Conservation (phyloP, 2,888 invertebrate genomes). For the Andrena chrysosceles region DNA sequence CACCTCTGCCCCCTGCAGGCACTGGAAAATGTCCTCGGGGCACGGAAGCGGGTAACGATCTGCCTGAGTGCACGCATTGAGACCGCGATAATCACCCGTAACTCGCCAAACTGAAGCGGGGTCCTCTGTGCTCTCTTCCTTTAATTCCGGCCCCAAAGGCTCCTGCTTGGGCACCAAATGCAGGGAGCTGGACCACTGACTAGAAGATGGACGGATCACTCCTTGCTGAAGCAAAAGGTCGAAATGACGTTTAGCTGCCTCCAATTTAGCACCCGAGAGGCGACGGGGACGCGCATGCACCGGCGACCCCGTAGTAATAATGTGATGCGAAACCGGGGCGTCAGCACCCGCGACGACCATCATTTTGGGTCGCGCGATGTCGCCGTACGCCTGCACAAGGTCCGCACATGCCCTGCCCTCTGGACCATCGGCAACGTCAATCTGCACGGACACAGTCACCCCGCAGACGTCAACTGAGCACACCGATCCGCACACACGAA, state of each 20-base stretch:
- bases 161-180: not conserved
- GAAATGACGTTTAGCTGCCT: not conserved
- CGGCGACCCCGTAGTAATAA: not conserved
- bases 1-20: not conserved
- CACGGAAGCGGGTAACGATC: not conserved
- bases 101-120: too few species aligned
- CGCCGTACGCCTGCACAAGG: too few species aligned
- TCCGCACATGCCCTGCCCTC: accelerated
- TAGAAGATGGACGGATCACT: not conserved
- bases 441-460: too few species aligned
- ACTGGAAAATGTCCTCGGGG: not conserved
- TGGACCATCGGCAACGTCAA: accelerated
- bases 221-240: not conserved
- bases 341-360: too few species aligned
- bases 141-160: too few species aligned
- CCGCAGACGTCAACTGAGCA: too few species aligned
- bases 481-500: too few species aligned
- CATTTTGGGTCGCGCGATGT: too few species aligned
- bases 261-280: not conserved
- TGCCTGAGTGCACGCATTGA: not conserved
- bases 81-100: not conserved
- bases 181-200: not conserved
- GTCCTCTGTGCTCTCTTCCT: too few species aligned
- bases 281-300: not conserved
- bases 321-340: not conserved